These are phyloP conservation scores for Pygoscelis adeliae DNA, from an alignment of 2,113 vertebrate genomes.

Conservation along the genomic window DNA sequence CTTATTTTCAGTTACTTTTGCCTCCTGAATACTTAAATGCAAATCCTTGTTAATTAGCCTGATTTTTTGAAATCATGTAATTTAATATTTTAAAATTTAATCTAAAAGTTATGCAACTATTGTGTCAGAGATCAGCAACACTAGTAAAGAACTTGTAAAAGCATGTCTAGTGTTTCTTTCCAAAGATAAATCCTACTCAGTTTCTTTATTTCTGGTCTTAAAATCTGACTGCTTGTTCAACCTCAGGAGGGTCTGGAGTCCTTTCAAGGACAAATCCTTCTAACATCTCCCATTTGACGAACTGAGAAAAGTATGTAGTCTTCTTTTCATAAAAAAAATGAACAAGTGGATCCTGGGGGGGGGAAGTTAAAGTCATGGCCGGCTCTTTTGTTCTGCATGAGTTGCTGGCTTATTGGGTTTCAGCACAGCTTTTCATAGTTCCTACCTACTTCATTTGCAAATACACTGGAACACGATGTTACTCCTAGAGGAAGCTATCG, in stretches of 20 bases:
- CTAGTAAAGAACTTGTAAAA: neutral
- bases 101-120: neutral
- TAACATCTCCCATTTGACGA: neutral
- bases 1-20: constrained; percentile 2
- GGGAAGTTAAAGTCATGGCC: neutral
- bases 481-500: neutral
- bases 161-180: neutral
- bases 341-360: neutral
- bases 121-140: neutral
- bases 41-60: neutral
- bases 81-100: neutral
- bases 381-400: neutral
- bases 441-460: neutral
- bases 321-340: neutral
- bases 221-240: neutral
- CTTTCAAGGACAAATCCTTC: neutral
- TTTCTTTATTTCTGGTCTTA: neutral
- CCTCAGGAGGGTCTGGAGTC: neutral
- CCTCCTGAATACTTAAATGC: neutral
- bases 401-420: neutral
- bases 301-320: neutral
- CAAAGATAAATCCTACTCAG: neutral
- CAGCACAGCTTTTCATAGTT: neutral
- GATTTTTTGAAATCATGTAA: neutral
- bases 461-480: neutral